Base-by-base conservation (phyloP, 2,888 invertebrate species). In the Drosophila antonietae region DNA sequence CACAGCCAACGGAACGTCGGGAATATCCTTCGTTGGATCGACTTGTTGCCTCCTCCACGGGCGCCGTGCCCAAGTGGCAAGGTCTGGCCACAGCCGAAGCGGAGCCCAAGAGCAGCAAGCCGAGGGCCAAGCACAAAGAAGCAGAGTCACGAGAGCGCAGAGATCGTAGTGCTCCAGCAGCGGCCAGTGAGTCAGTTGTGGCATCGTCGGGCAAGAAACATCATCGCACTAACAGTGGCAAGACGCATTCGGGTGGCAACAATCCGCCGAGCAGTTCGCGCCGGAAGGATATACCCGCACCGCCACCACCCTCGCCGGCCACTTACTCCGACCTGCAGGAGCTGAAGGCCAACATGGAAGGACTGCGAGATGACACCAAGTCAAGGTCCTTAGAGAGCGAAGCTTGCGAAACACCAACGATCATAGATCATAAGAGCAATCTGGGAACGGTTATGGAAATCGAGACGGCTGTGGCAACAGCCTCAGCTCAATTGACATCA, bases 21-120 rank as follows among this genome's bases (percentile, higher is more conserved):
- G 92, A 92, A 62, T 92, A 91, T 82, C 89, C 92, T 1, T 92
- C 92, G 0, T 44, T 92, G 28, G 92, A 92, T 78, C 89, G 92
- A 3, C 61, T 91, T 8, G 84, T 91, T 8, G 90, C 91, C 15
- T 76, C 87, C 43, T 88, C 91, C 5, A 92, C 92, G 0, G 92
- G 92, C 3, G 92, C 93, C 20, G 91, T 92, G 79, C 92, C 92
- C 5, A 93, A 92, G 61, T 78, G 79, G 6, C 75, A 71, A 0
- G 59, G 44, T 28, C 64, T 71, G 15, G 65, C 63, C 60, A 66
- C 63, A 8, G 57, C 46, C 33, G 72, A 68, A 64, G 66, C 70
- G 28, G 39, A 33, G 8, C 35, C 64, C 1, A 60, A 68, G 35
- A 63, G 52, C 61, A 63, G 62, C 9, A 75, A 90, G 68, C 64